Evolutionary conservation across 2,113 vertebrate genomes (phyloP).

Genomic region (Anser brachyrhynchus): DNA sequence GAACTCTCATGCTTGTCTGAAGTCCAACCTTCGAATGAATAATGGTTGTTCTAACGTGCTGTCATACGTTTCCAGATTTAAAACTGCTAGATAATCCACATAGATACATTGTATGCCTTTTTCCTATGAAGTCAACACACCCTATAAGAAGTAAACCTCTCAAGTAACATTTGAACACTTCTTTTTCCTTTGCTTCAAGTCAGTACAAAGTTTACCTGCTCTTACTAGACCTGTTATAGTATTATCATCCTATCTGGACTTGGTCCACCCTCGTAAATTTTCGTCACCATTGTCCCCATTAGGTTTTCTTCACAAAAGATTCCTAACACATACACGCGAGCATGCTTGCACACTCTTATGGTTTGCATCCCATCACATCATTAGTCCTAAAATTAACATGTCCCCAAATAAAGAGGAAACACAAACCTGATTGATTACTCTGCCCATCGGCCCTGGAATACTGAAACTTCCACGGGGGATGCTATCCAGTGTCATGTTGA

Average conservation of each 20-base stretch:
- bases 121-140: not conserved
- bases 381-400: not conserved
- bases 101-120: not conserved
- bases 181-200: not conserved
- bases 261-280: not conserved
- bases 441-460: not conserved
- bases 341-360: not conserved
- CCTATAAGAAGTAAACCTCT: not conserved
- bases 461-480: not conserved
- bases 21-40: not conserved
- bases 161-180: not conserved
- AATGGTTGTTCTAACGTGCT: not conserved
- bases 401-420: not conserved
- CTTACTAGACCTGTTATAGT: not conserved
- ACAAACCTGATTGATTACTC: not conserved
- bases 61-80: not conserved
- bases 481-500: not conserved
- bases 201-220: not conserved
- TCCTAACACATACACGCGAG: not conserved
- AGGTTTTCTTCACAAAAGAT: not conserved
- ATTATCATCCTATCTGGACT: not conserved
- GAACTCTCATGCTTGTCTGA: fast-evolving
- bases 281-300: not conserved
- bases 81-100: not conserved
- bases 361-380: not conserved